These are phyloP conservation scores for Umimayanthus chanpuru DNA, from an alignment of 92 coral and sea anemone genomes.

Conservation along the genomic window DNA sequence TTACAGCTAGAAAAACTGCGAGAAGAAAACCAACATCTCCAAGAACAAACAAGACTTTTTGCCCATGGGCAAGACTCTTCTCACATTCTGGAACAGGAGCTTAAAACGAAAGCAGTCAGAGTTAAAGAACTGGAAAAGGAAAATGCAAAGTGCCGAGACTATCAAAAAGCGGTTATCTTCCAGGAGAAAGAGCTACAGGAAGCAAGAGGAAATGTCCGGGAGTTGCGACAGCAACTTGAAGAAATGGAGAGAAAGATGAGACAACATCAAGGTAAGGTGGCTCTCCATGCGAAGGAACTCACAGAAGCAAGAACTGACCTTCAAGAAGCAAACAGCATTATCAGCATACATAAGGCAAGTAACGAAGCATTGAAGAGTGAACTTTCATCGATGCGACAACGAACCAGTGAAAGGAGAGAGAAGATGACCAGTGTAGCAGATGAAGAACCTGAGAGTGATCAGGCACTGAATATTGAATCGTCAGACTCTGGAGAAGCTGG, in stretches of 20 bases:
- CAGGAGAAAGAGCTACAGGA: slow-evolving; percentile 74
- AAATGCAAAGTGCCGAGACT: slow-evolving; percentile 70
- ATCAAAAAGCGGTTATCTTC: slow-evolving; percentile 82
- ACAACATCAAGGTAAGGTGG: slow-evolving; percentile 78
- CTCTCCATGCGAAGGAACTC: slow-evolving; percentile 79
- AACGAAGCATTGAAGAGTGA: slow-evolving; percentile 37
- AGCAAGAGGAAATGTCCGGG: slow-evolving; percentile 59
- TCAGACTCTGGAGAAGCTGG: slow-evolving; percentile 32
- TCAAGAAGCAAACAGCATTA: slow-evolving; percentile 87
- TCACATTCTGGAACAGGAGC: slow-evolving; percentile 77
- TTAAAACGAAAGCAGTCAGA: slow-evolving; percentile 65
- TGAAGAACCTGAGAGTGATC: slow-evolving; percentile 42
- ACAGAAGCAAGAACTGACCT: slow-evolving; percentile 87
- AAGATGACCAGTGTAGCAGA: neutral
- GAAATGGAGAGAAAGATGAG: slow-evolving; percentile 80
- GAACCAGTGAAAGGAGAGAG: slow-evolving; percentile 27
- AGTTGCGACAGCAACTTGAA: slow-evolving; percentile 72
- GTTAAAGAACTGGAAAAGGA: slow-evolving; percentile 75
- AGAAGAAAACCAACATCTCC: slow-evolving; percentile 67
- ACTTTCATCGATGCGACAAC: slow-evolving; percentile 38
- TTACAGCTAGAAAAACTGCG: slow-evolving; percentile 64
- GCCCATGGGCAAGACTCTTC: slow-evolving; percentile 68
- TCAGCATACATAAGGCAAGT: slow-evolving; percentile 78
- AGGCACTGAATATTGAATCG: slow-evolving; percentile 28
- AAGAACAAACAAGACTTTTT: slow-evolving; percentile 58